Conservation (phyloP, 2,113 vertebrate species). For the Phylloscopus trochilus region DNA sequence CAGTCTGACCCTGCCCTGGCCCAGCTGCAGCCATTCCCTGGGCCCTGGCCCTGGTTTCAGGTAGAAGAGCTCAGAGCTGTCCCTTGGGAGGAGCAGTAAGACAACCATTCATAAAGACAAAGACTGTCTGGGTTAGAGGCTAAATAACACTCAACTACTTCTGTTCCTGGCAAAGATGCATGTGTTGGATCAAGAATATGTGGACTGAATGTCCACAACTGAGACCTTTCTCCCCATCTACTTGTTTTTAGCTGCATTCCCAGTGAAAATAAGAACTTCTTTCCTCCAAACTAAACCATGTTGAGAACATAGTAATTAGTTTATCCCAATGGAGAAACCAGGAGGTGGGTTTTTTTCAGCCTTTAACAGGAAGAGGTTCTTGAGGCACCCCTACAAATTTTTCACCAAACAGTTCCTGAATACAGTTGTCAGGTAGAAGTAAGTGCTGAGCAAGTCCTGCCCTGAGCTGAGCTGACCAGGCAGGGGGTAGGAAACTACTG, state of each 20-base stretch:
- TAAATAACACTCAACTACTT: background rate
- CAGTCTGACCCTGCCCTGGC: background rate
- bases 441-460: background rate
- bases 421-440: background rate
- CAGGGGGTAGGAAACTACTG: background rate
- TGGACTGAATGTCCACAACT: background rate
- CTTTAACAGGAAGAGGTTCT: background rate
- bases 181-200: background rate
- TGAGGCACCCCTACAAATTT: background rate
- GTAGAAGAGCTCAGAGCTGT: rapidly evolving
- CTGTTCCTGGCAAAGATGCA: background rate
- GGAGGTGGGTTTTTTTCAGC: background rate
- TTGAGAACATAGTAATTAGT: background rate
- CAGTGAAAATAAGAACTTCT: background rate
- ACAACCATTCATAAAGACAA: background rate
- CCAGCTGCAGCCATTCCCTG: rapidly evolving
- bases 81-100: background rate
- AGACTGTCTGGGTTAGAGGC: background rate
- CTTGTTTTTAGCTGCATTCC: background rate
- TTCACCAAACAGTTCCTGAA: background rate
- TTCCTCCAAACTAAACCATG: background rate
- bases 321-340: background rate
- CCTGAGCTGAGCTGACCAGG: background rate
- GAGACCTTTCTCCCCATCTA: background rate
- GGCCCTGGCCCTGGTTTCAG: rapidly evolving